These are phyloP conservation scores for Cryptotermes secundus DNA, from an alignment of 1,140 invertebrate species.

Conservation along the genomic window DNA sequence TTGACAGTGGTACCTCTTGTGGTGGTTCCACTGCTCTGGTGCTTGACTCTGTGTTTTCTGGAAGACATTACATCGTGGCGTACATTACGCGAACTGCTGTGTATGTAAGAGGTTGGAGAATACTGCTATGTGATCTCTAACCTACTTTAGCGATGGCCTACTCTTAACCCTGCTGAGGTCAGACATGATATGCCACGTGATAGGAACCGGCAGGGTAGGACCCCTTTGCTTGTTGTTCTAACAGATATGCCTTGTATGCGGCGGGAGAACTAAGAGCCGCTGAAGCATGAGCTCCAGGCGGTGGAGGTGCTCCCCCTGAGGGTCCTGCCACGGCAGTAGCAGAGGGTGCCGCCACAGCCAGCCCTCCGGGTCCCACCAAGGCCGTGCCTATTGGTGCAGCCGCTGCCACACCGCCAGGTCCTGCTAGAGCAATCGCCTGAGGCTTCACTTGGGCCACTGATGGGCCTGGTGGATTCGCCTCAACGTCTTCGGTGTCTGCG, in stretches of 20 bases:
- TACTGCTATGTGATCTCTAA: neutral
- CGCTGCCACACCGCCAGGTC: conserved; percentile 50
- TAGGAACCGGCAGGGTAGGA: neutral
- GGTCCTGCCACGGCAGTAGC: conserved; percentile 52
- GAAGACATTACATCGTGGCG: neutral
- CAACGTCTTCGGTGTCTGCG: conserved; percentile 30
- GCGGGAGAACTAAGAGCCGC: neutral
- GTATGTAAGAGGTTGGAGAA: neutral
- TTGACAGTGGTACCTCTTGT: no score
- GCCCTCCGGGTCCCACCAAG: conserved; percentile 48
- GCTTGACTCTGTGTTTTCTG: no score
- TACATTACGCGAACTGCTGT: neutral
- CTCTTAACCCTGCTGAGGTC: neutral
- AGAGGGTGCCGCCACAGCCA: conserved; percentile 50
- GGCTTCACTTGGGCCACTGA: conserved; percentile 50
- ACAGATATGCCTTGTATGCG: neutral
- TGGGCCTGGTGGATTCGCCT: conserved; percentile 37
- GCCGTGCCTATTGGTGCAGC: conserved; percentile 50
- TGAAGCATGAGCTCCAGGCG: neutral
- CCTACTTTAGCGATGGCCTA: neutral
- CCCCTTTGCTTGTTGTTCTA: neutral
- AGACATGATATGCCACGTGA: neutral
- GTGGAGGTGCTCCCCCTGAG: conserved; percentile 26
- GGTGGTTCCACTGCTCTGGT: no score
- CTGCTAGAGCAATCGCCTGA: conserved; percentile 50